phyloP scores from a whole-genome alignment of 2,888 invertebrate genomes.

The Strigamia transsilvanica region DNA sequence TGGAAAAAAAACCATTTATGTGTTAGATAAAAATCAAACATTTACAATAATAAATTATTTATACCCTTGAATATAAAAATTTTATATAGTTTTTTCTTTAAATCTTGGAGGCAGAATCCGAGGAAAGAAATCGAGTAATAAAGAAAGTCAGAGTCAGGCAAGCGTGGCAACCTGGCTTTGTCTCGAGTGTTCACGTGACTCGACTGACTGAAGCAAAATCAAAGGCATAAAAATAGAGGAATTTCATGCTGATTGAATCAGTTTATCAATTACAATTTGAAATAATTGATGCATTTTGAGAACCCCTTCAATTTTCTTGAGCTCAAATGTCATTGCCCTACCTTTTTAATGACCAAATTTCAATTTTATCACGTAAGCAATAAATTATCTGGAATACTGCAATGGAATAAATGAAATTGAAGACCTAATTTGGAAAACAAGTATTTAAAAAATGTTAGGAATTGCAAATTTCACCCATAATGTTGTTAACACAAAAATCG shows the following conservation, averaged over 20 bases:
- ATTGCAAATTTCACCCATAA: too few relatives aligned
- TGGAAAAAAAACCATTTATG: background rate
- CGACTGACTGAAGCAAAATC: background rate
- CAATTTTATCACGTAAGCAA: slow-evolving; percentile 12
- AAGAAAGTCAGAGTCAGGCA: background rate
- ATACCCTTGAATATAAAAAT: too few relatives aligned
- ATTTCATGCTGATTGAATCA: background rate
- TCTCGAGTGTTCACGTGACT: background rate
- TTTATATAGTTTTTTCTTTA: background rate
- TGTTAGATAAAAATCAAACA: background rate
- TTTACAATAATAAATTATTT: too few relatives aligned
- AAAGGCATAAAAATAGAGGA: background rate
- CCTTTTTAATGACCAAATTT: background rate
- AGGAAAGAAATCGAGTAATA: background rate
- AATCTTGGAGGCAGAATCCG: background rate
- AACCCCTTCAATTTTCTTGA: background rate
- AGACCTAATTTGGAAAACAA: background rate
- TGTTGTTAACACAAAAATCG: too few relatives aligned
- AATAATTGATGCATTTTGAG: background rate
- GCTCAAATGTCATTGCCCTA: background rate
- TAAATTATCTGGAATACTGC: background rate
- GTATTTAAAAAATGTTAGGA: background rate
- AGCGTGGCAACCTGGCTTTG: background rate
- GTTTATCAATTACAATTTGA: background rate
- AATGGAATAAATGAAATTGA: too few relatives aligned